Evolutionary conservation across 1,140 invertebrate species (phyloP), one percentile per base, ranked within the genome.

Genomic region (Armadillidium nasatum): DNA sequence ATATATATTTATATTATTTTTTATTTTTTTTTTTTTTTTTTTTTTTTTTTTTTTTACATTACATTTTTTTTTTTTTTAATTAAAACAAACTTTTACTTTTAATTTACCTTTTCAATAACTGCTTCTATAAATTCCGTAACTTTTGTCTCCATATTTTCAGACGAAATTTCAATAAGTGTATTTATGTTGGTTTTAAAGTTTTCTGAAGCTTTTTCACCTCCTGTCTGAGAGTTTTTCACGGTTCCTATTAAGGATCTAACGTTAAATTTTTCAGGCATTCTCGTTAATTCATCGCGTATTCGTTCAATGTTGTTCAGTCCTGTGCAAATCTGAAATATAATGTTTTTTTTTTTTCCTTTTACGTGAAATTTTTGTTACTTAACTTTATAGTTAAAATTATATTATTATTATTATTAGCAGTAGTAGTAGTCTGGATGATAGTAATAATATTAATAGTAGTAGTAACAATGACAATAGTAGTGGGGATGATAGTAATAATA

Each of bases 261-360:
- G 7, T 74, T 72, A 33, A 80, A 80, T 50, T 71, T 50, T 7
- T 66, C 70, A 10, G 79, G 79, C 10, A 80, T 74, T 15, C 71
- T 71, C 10, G 77, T 76, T 13, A 80, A 67, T 45, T 80, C 79
- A 21, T 66, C 50, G 19, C 77, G 10, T 10, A 80, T 76, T 19
- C 79, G 22, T 23, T 80, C 79, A 21, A 80, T 80, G 77, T 80
- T 80, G 76, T 80, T 80, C 4, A 80, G 75, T 4, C 79, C 79
- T n/a, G 77, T 73, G 60, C 79, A 80, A 45, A 80, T 80, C 79
- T 80, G 46, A 22, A 33, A 33, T n/a, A n/a, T n/a, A 33, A 6
- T 3, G 33, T 3, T 33, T 33, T 33, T 33, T 33, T 6, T 33
- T 33, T 33, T 3, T 1, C 6, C 33, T n/a, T n/a, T n/a, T n/a